These are phyloP conservation scores for Sphaeramia orbicularis DNA, from an alignment of 2,797 vertebrate genomes.

Conservation along the genomic window DNA sequence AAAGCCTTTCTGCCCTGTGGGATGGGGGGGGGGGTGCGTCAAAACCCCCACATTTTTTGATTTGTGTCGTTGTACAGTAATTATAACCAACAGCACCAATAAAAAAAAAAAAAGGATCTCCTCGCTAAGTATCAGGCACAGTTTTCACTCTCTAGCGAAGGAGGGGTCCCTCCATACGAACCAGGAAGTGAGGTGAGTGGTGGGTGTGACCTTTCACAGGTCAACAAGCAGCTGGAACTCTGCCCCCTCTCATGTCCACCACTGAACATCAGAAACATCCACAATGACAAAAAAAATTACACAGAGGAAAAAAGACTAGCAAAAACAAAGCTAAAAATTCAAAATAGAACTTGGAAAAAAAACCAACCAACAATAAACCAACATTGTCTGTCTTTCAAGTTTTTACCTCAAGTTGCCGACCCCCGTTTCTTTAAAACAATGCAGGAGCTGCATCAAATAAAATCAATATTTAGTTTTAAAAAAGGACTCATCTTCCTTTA, in stretches of 20 bases:
- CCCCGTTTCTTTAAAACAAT: slow-evolving; percentile 25
- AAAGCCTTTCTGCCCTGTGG: slow-evolving; percentile 87
- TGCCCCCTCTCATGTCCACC: slow-evolving; percentile 76
- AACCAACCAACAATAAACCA: slow-evolving; percentile 78
- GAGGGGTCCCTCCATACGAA: slow-evolving; percentile 80
- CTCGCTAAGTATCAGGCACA: slow-evolving; percentile 95
- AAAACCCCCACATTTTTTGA: slow-evolving; percentile 61
- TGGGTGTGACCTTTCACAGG: slow-evolving; percentile 45
- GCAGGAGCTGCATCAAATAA: slow-evolving; percentile 65
- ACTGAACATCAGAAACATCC: slow-evolving; percentile 63
- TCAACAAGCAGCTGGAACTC: slow-evolving; percentile 60
- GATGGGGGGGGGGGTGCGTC: slow-evolving; percentile 53
- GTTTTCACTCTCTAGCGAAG: slow-evolving; percentile 87
- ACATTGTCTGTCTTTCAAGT: slow-evolving; percentile 83
- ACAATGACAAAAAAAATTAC: slow-evolving; percentile 66
- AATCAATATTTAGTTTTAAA: slow-evolving; percentile 60
- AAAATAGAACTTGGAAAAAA: slow-evolving; percentile 65
- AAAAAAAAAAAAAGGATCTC: slow-evolving; percentile 90
- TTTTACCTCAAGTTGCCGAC: slow-evolving; percentile 73
- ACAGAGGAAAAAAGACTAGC: slow-evolving; percentile 87
- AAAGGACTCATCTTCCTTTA: slow-evolving; percentile 73
- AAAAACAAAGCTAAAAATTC: slow-evolving; percentile 79
- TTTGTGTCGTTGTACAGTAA: slow-evolving; percentile 86
- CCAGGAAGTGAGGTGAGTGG: slow-evolving; percentile 71
- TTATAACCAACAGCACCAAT: slow-evolving; percentile 98